Base-by-base conservation (phyloP, 2,888 invertebrate genomes). In the Ethmia dodecea region DNA sequence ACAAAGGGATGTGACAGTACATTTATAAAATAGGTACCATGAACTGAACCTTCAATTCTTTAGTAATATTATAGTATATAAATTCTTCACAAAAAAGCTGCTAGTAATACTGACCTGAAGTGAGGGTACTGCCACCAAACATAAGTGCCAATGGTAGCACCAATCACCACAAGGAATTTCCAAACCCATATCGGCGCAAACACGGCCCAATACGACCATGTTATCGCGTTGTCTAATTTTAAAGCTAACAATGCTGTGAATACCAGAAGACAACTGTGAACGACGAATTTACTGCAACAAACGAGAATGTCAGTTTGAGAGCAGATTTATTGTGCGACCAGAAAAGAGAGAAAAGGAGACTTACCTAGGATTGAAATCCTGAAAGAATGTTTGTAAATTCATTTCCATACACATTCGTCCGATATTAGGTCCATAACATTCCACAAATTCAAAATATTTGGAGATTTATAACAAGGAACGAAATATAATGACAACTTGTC, bases 161-260 rank as follows among this genome's bases (percentile, higher is more conserved):
- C 99, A 35, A 92, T 65, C 25, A 98, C 92, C 10, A 97, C 98
- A 67, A 97, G 89, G 43, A 91, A 89, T 72, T 99, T 99, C 97
- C 99, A 99, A 52, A 97, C 91, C 98, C 98, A 99, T 65, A 99
- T 92, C 32, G 99, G 99, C 12, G 94, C 90, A 77, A 99, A 99
- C 27, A 99, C 93, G 5, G 94, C 92, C 97, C 98, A 98, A 78
- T 94, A 98, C 30, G 95, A 96, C 95, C 97, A 97, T 65, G 94
- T 90, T 66, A 95, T 92, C 41, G 90, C 90, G 45, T 93, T 92
- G 86, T 99, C 99, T 52, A 97, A 87, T 59, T 95, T 91, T 57
- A 99, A 87, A 9, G 98, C 94, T 74, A 99, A 92, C 49, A 99
- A 87, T 42, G 94, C 90, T 40, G 96, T 95, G 79, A 99, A 99